Percentiles rank a stretch among this genome's conserved stretches.
Evolutionary conservation across 2,113 vertebrate genomes (phyloP).

Genomic region (Poeciliopsis prolifica): DNA sequence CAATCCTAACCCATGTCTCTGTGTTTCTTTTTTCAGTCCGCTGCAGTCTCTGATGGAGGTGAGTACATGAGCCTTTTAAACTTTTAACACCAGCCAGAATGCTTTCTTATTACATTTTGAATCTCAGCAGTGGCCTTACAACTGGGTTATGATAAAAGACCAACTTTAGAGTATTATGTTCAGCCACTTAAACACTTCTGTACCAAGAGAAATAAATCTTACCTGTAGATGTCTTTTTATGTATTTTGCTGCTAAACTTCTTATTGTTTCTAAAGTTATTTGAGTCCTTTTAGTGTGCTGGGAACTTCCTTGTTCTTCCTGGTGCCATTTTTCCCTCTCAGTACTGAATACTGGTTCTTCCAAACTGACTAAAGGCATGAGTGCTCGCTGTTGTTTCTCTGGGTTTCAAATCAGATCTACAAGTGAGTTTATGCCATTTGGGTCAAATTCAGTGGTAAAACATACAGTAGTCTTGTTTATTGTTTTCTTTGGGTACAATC

Average conservation of each 20-base stretch:
- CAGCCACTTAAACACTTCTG: no score
- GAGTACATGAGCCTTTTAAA: slow-evolving; percentile 73
- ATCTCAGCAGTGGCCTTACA: slow-evolving; percentile 5
- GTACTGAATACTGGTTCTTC: not conserved
- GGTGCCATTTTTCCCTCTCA: not conserved
- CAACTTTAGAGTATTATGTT: no score
- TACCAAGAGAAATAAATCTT: not conserved
- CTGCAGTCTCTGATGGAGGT: slow-evolving; percentile 98
- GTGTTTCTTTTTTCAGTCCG: slow-evolving; percentile 92
- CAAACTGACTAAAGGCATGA: not conserved
- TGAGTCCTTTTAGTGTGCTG: not conserved
- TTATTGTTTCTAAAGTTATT: not conserved
- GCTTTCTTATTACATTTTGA: not conserved
- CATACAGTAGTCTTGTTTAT: no score
- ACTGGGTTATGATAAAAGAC: no score
- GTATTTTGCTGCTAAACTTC: not conserved
- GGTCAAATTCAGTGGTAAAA: not conserved
- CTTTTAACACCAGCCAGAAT: not conserved
- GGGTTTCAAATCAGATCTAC: not conserved
- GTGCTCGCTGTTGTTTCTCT: not conserved
- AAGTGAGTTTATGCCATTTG: not conserved
- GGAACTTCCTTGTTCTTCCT: not conserved
- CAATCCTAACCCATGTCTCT: slow-evolving; percentile 87
- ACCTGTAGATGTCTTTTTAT: not conserved
- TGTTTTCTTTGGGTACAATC: not conserved